Conservation (phyloP, 2,888 invertebrate genomes). For the Tolmerus cingulatus region DNA sequence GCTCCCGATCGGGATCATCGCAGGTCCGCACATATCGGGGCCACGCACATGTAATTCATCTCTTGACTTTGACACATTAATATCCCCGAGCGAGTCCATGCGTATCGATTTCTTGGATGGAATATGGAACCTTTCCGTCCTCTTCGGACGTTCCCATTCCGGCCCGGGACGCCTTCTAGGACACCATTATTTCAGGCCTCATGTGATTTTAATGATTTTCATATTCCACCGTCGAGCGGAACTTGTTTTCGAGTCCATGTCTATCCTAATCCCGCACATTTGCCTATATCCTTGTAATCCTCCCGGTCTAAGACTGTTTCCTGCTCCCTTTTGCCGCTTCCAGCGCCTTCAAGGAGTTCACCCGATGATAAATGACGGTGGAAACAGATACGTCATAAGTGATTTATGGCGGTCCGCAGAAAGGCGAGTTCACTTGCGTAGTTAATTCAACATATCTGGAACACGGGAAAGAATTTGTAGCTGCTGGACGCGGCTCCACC, state of each 20-base stretch:
- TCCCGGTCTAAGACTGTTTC: slow-evolving; percentile 16
- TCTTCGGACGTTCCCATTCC: neutral
- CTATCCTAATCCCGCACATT: slow-evolving; percentile 27
- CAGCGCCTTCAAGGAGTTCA: slow-evolving; percentile 11
- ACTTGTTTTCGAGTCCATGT: neutral
- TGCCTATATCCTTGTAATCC: slow-evolving; percentile 23
- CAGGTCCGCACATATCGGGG: slow-evolving; percentile 19
- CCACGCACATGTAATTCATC: slow-evolving; percentile 39
- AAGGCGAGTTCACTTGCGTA: slow-evolving; percentile 26
- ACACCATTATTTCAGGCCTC: slow-evolving; percentile 34
- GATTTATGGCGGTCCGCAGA: slow-evolving; percentile 39
- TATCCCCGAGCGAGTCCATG: slow-evolving; percentile 26
- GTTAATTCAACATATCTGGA: slow-evolving; percentile 27
- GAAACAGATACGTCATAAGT: slow-evolving; percentile 40
- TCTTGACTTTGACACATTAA: slow-evolving; percentile 37
- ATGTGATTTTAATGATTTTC: slow-evolving; percentile 42
- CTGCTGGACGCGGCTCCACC: neutral
- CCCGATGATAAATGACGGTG: slow-evolving; percentile 34
- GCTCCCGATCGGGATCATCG: neutral
- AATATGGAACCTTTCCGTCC: neutral
- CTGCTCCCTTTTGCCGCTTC: neutral
- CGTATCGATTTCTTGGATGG: slow-evolving; percentile 34
- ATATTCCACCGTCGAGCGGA: slow-evolving; percentile 1
- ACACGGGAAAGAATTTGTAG: slow-evolving; percentile 22
- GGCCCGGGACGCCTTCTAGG: neutral